Evolutionary conservation across 2,113 vertebrate genomes (phyloP).

Genomic region (Antechinus flavipes): DNA sequence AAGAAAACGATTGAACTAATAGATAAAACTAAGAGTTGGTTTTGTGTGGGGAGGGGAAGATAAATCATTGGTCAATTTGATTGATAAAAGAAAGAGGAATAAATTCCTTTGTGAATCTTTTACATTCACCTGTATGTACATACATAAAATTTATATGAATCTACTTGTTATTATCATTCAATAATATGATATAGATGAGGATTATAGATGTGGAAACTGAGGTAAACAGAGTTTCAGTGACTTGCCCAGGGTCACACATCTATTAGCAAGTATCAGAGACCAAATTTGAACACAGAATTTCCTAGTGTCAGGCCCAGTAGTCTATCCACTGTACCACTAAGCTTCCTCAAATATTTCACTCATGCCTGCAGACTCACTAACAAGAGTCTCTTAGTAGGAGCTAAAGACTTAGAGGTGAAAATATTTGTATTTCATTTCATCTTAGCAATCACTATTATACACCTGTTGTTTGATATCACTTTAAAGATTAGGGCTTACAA

Average conservation of each 20-base stretch:
- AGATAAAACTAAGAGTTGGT: neutral
- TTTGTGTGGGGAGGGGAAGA: neutral
- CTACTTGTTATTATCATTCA: neutral
- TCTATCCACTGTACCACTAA: neutral
- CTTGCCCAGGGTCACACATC: neutral
- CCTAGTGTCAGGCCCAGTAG: neutral
- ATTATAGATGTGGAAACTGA: neutral
- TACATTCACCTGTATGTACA: neutral
- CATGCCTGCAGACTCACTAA: neutral
- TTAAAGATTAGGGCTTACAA: neutral
- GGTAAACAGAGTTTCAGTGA: neutral
- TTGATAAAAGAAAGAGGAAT: neutral
- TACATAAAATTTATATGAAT: neutral
- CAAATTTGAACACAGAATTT: neutral
- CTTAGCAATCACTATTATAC: neutral
- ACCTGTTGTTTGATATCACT: neutral
- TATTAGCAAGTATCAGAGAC: neutral
- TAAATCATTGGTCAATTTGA: neutral
- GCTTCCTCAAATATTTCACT: neutral
- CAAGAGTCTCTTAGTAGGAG: neutral
- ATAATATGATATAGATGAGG: neutral
- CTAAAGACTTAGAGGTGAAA: neutral
- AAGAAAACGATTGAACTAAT: neutral
- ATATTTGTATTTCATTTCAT: neutral
- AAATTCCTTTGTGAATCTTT: neutral